A percentile compares a stretch with the other conserved stretches of the same genome.
Evolutionary conservation across 2,888 invertebrate genomes (phyloP).

Genomic region (Laothoe populi): DNA sequence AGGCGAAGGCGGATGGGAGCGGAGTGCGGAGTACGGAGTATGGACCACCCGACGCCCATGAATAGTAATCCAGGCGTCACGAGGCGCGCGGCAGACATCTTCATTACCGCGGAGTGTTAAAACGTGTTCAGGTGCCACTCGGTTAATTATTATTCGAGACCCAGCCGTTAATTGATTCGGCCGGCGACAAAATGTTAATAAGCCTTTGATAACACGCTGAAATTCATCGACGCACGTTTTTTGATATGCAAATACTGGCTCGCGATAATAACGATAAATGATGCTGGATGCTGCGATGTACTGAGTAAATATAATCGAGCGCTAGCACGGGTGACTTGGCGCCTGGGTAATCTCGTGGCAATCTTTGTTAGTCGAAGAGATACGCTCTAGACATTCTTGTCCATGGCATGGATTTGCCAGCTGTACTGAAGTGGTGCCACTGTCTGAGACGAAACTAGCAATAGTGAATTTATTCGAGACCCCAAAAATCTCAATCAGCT

Average conservation of each 20-base stretch:
- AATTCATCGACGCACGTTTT: slow-evolving; percentile 33
- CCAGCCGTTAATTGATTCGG: slow-evolving; percentile 76
- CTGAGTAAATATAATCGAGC: neutral
- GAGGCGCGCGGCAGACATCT: slow-evolving; percentile 63
- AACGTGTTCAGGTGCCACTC: slow-evolving; percentile 80
- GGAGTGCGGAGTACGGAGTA: too few species aligned
- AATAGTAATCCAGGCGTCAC: slow-evolving; percentile 55
- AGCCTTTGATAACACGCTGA: slow-evolving; percentile 60
- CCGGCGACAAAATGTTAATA: slow-evolving; percentile 82
- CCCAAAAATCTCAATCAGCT: too few species aligned
- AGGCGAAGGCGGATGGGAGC: too few species aligned
- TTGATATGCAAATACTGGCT: slow-evolving; percentile 37
- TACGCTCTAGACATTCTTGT: too few species aligned
- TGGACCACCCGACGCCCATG: slow-evolving; percentile 56
- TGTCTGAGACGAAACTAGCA: too few species aligned
- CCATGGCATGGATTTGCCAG: too few species aligned
- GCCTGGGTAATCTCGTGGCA: neutral
- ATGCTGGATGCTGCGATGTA: slow-evolving; percentile 21
- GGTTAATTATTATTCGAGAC: slow-evolving; percentile 78
- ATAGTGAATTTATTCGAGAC: too few species aligned
- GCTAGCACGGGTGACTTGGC: slow-evolving; percentile 13
- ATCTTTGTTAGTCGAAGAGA: too few species aligned
- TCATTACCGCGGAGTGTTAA: slow-evolving; percentile 82
- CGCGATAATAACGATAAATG: slow-evolving; percentile 26
- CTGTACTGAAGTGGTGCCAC: too few species aligned